These are phyloP conservation scores for Ivindomyrus marchei DNA, from an alignment of 2,113 vertebrate species.

Conservation along the genomic window DNA sequence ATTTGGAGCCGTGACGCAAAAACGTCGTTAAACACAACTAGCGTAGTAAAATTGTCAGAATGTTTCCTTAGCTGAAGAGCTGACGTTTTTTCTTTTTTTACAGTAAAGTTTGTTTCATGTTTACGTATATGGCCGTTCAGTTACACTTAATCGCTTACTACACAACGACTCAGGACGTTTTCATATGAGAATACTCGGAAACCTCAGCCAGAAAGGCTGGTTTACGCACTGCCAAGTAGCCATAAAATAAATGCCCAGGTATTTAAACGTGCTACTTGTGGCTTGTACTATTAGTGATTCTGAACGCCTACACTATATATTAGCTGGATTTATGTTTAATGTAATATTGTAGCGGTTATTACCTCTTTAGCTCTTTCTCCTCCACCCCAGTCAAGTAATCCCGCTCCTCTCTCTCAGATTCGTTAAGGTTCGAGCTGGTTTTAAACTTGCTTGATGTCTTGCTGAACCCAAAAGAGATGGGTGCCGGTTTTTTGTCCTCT, in stretches of 20 bases:
- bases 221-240: not conserved
- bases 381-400: slow-evolving; percentile 66
- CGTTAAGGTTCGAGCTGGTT: slow-evolving; percentile 11
- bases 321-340: not conserved
- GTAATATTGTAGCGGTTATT: not conserved
- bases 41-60: not conserved
- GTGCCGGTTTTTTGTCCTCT: slow-evolving; percentile 42
- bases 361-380: slow-evolving; percentile 64
- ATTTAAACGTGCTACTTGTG: not conserved
- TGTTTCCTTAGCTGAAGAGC: not conserved
- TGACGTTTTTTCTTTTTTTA: not conserved
- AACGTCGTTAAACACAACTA: not conserved
- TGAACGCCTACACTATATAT: not conserved
- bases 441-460: slow-evolving; percentile 61
- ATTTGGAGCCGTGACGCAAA: not conserved
- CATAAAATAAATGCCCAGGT: not conserved
- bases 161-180: not conserved
- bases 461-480: slow-evolving; percentile 70
- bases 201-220: not conserved
- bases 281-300: not conserved
- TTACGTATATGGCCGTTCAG: not conserved
- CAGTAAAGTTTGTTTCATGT: not conserved
- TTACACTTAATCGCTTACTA: not conserved
- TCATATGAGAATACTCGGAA: not conserved
- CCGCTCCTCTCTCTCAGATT: slow-evolving; percentile 38